A percentile compares a stretch with the other conserved stretches of the same genome.
These are phyloP conservation scores for Caenorhabditis virilis DNA, from an alignment of 2,888 invertebrate species.

Conservation along the genomic window DNA sequence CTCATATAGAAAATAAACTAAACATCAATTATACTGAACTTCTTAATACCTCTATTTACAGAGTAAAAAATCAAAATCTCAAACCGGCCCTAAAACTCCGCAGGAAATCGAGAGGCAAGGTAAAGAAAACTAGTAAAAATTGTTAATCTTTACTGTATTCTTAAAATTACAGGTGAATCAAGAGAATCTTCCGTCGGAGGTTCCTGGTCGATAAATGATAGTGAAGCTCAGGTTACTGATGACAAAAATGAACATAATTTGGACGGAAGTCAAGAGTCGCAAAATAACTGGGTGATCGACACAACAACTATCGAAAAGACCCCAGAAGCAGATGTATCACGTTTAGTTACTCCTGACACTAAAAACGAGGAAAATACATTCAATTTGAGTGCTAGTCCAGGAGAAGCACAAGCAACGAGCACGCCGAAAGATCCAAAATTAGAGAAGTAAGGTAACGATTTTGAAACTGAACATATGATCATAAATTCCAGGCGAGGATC, in stretches of 20 bases:
- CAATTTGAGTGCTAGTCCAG: conserved; percentile 13
- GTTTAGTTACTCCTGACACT: neutral
- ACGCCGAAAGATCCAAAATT: conserved; percentile 30
- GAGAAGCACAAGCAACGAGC: conserved; percentile 42
- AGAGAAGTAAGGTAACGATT: conserved; percentile 11
- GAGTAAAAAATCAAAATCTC: too few relatives aligned
- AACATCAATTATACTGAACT: too few relatives aligned
- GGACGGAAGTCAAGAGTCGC: conserved; percentile 5
- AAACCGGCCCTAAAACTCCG: too few relatives aligned
- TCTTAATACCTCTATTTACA: too few relatives aligned
- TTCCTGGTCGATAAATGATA: conserved; percentile 29
- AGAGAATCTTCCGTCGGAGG: conserved; percentile 35
- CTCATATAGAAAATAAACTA: too few relatives aligned
- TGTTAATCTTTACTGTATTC: neutral
- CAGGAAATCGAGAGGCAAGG: too few relatives aligned
- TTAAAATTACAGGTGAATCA: conserved; percentile 9
- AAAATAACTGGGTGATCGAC: neutral
- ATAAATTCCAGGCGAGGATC: conserved; percentile 14
- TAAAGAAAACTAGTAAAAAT: too few relatives aligned
- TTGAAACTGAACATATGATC: neutral
- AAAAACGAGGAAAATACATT: neutral
- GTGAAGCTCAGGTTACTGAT: too few relatives aligned
- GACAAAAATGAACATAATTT: too few relatives aligned
- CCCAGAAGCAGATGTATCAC: neutral
- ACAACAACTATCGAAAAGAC: conserved; percentile 7